phyloP scores from a whole-genome alignment of 2,113 vertebrate genomes.

The Psettodes erumei region DNA sequence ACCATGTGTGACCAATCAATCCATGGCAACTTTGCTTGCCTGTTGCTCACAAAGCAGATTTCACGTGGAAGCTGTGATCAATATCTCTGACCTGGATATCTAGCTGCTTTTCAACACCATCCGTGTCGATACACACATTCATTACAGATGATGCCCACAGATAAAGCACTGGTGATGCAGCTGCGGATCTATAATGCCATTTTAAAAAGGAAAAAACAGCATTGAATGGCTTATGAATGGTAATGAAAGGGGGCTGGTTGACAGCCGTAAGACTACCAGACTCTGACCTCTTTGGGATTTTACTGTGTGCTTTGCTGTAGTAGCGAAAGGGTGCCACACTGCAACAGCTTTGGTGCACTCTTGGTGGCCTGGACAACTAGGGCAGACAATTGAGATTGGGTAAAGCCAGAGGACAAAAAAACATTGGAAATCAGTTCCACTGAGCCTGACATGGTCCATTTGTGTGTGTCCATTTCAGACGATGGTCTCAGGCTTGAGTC shows the following conservation, averaged over 20 bases:
- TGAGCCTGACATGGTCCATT: conserved; percentile 79
- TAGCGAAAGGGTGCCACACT: conserved; percentile 73
- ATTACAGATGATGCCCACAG: conserved; percentile 65
- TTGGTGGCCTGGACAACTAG: conserved; percentile 63
- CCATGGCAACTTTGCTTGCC: conserved; percentile 61
- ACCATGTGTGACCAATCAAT: conserved; percentile 73
- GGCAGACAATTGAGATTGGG: conserved; percentile 60
- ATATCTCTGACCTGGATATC: conserved; percentile 84
- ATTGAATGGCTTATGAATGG: conserved; percentile 51
- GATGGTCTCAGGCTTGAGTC: conserved; percentile 73
- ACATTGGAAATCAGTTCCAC: conserved; percentile 56
- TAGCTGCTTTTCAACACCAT: conserved; percentile 59
- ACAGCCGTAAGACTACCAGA: conserved; percentile 39
- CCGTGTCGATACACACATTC: conserved; percentile 75
- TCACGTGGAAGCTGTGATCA: conserved; percentile 74
- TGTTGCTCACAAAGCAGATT: conserved; percentile 64
- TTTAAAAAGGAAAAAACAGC: conserved; percentile 51
- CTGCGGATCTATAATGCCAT: conserved; percentile 63
- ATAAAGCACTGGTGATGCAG: conserved; percentile 47
- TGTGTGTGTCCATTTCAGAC: conserved; percentile 69
- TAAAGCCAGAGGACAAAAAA: conserved; percentile 66
- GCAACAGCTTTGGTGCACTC: conserved; percentile 37
- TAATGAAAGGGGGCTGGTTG: conserved; percentile 61
- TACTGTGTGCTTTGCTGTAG: conserved; percentile 41
- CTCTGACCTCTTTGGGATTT: conserved; percentile 34